These are phyloP conservation scores for Pogona vitticeps DNA, from an alignment of 2,113 vertebrate species.

Conservation along the genomic window DNA sequence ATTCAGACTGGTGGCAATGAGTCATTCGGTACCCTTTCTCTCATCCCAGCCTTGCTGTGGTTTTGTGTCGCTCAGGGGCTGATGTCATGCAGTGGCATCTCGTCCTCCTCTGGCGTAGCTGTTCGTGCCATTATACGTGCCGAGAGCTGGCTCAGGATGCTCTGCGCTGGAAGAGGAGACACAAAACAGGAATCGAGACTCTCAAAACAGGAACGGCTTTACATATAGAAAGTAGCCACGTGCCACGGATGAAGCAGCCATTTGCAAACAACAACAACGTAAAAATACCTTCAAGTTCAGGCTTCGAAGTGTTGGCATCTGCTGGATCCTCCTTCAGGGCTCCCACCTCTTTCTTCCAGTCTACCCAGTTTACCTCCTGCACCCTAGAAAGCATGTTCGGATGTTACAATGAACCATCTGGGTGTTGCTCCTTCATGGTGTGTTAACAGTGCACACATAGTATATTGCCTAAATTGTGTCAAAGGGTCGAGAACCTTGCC, in stretches of 20 bases:
- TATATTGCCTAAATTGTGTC: background rate
- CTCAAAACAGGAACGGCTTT: too few relatives aligned
- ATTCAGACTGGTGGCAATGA: background rate
- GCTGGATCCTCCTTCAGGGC: conserved; percentile 91
- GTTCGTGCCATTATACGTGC: conserved; percentile 27
- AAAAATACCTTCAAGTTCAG: conserved; percentile 61
- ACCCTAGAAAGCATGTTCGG: conserved; percentile 74
- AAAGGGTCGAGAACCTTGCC: too few relatives aligned
- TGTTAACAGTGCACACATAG: background rate
- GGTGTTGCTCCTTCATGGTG: background rate
- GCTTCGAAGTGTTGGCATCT: conserved; percentile 55
- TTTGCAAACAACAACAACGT: too few relatives aligned
- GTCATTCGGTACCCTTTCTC: too few relatives aligned
- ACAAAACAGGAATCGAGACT: background rate
- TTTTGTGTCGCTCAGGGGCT: conserved; percentile 44
- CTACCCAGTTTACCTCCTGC: conserved; percentile 92
- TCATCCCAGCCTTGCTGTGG: conserved; percentile 41
- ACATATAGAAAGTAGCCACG: too few relatives aligned
- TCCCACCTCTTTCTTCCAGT: conserved; percentile 86
- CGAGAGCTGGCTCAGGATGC: conserved; percentile 31
- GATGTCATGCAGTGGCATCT: conserved; percentile 51
- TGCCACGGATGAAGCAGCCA: too few relatives aligned
- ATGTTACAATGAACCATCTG: background rate
- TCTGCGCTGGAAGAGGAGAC: conserved; percentile 56
- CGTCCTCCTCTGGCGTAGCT: conserved; percentile 47